Evolutionary conservation across 2,113 vertebrate species (phyloP), one percentile per base, ranked within the genome.

Genomic region (Cricetomys ansorgei): DNA sequence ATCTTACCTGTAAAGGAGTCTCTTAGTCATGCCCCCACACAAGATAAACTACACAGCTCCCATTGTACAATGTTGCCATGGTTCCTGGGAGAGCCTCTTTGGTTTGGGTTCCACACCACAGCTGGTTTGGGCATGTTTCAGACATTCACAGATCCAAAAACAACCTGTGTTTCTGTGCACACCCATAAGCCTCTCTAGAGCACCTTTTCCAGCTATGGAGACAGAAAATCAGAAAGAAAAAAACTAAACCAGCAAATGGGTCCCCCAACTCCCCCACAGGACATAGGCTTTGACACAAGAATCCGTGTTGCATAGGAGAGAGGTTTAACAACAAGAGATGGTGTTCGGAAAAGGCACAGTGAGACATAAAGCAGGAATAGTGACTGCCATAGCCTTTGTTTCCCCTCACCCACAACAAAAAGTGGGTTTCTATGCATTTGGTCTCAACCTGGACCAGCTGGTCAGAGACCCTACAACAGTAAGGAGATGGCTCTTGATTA

Each of bases 141-240:
- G 69, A 55, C 31, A 62, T 40, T 81, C 15, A 43, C 43, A 96
- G 37, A 94, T 17, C 43, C 94, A 92, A 91, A 77, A 67, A 53
- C 0, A 29, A 31, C 53, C 48, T 55, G 70, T 15, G 27, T 83
- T 72, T 86, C 92, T 84, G 29, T 67, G 31, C 55, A 83, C 37
- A 90, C 27, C 8, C 45, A 27, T 5, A 19, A 79, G 23, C 0
- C 73, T 85, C 93, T 88, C 34, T 62, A 19, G 27, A 90, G 12
- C 72, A 9, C 15, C 94, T 65, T 29, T 3, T 85, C 43, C 3
- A 43, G 13, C 12, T 40, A 16, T 7, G 50, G 7, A 59, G 17
- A 83, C 25, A 76, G 6, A 37, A 92, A 43, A 37, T 43, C 7
- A 5, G 57, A 31, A 45, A 43, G 19, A 31, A 45, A 45, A n/a